Conservation (phyloP, 2,797 vertebrate species). For the Pogoniulus pusillus region DNA sequence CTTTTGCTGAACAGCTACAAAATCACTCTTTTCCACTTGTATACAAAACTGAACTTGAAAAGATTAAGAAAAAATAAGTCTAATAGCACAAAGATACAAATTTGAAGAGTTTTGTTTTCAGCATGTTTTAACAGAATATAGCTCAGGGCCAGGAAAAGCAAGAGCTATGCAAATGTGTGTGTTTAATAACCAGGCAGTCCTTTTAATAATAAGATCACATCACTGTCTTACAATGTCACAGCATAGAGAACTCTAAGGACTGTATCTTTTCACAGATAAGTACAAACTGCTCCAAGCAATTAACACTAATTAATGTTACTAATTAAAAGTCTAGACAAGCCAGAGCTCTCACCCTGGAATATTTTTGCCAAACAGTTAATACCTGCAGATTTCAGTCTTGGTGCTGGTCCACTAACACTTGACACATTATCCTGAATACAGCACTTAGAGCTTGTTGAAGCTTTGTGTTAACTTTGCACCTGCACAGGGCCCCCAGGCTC, state of each 20-base stretch:
- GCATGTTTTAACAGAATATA: neutral
- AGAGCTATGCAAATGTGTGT: neutral
- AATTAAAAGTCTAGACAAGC: slow-evolving; percentile 33
- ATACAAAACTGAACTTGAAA: neutral
- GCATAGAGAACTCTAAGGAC: neutral
- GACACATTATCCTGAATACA: neutral
- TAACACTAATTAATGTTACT: neutral
- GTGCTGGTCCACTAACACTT: neutral
- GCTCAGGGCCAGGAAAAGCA: neutral
- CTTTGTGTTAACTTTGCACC: slow-evolving; percentile 60
- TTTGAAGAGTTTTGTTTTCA: neutral
- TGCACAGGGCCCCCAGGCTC: slow-evolving; percentile 43
- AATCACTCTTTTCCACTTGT: neutral
- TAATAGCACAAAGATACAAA: neutral
- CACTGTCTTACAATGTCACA: neutral
- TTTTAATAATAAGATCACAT: neutral
- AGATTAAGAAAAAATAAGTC: neutral
- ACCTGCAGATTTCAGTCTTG: slow-evolving; percentile 6
- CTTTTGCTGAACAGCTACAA: neutral
- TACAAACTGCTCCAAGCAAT: neutral
- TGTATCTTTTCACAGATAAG: neutral
- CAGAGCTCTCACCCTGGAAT: neutral
- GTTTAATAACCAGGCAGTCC: neutral
- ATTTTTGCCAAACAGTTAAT: neutral
- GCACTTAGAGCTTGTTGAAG: slow-evolving; percentile 11